Conservation (phyloP, 2,888 invertebrate genomes). For the Melanchra persicariae region DNA sequence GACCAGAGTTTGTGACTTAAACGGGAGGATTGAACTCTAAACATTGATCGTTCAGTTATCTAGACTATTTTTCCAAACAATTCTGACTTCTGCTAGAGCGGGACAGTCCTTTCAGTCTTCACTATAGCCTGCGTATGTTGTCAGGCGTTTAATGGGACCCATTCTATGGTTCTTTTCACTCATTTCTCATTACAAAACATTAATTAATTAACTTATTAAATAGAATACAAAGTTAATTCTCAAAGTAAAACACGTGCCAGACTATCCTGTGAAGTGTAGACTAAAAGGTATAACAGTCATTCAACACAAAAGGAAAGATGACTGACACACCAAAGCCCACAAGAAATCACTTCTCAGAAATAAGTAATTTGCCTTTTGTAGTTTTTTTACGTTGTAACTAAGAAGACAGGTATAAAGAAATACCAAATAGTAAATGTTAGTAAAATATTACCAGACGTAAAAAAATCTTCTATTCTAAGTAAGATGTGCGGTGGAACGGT, state of each 20-base stretch:
- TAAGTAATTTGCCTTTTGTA: conserved; percentile 1
- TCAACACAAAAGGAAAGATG: conserved; percentile 21
- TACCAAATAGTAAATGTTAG: neutral
- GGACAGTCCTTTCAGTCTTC: neutral
- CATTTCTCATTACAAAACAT: neutral
- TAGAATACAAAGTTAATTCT: neutral
- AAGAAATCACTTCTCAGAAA: conserved; percentile 22
- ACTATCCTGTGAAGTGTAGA: neutral
- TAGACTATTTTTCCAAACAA: neutral
- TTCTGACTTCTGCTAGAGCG: neutral
- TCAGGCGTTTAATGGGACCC: neutral
- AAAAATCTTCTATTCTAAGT: neutral
- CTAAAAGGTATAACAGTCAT: neutral
- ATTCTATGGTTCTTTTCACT: neutral
- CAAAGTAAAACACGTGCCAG: neutral
- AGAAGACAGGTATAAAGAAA: neutral
- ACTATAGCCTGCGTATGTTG: neutral
- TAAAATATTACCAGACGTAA: neutral
- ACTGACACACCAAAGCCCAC: conserved; percentile 23
- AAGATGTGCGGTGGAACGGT: neutral
- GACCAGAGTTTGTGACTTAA: neutral
- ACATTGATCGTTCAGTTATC: neutral
- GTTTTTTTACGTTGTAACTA: neutral
- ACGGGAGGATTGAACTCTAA: neutral
- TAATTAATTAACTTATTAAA: too few relatives aligned